Base-by-base conservation (phyloP, 37 sponge, comb jelly and placozoan species). In the Dysidea cf. avara region DNA sequence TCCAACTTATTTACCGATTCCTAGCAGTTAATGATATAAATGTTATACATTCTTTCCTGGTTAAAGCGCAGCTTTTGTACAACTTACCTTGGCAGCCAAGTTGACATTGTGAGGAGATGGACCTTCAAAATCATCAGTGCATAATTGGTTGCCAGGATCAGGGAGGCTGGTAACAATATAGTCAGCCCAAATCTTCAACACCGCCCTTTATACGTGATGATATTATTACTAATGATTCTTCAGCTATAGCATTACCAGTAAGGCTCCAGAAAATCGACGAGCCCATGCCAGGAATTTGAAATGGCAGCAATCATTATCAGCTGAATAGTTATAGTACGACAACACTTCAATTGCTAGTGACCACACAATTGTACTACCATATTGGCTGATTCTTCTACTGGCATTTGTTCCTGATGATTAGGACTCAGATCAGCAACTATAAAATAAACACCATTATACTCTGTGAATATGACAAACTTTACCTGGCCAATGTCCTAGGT, bases 41-140 rank as follows among this genome's bases (percentile, higher is more conserved):
- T n/a, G n/a, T n/a, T n/a, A n/a, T n/a, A n/a, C n/a, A n/a, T n/a
- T n/a, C n/a, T n/a, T n/a, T n/a, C n/a, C n/a, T n/a, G n/a, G n/a
- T n/a, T n/a, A n/a, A n/a, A n/a, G n/a, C n/a, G n/a, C n/a, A n/a
- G n/a, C n/a, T n/a, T n/a, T n/a, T n/a, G 13, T 11, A 56, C 46
- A 43, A 43, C 46, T 18, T 78, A 77, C 86, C 61, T 89, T 89
- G 54, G 67, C 80, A 22, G 84, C 90, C 24, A 89, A 47, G 65
- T 89, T 89, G 50, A 78, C 68, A 38, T 89, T 89, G 75, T 89
- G 84, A 39, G 84, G 80, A 32, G 80, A 78, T n/a, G 57, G 64
- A 0, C 90, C 90, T 52, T 84, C 84, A 73, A 89, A 89, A 47
- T 89, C 90, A 68, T 89, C 90, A 14, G 90, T 89, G 38, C 90